Base-by-base conservation (phyloP, 2,888 invertebrate genomes). In the Trisateles emortualis region DNA sequence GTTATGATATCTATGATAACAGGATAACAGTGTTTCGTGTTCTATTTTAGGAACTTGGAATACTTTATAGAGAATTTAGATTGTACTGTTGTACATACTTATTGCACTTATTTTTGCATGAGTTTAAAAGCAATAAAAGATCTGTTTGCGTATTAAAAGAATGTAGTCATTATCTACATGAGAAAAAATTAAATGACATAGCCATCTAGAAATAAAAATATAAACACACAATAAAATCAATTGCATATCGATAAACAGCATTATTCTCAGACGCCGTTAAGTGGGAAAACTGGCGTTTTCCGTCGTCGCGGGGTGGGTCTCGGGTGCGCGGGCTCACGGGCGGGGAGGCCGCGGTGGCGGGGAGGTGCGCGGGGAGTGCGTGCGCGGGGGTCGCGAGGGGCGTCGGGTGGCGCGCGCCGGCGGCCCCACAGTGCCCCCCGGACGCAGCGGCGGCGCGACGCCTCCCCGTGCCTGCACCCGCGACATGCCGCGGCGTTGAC, bases 361-460 rank as follows among this genome's bases (percentile, higher is more conserved):
- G 76, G 74, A 71, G 69, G 64, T 64, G 63, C 52, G 66, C 68
- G 72, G 68, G 72, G 64, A 60, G 60, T 56, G 60, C 68, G 73
- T 70, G 58, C 71, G 68, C 64, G 74, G 76, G 76, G 74, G 72
- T 63, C 60, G 65, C 70, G 63, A 68, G 73, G 67, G 74, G 78
- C 68, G 68, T 64, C 70, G 75, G 75, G 80, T 68, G 78, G 78
- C 78, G 81, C 65, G 64, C 71, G 70, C 63, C 44, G 61, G 70
- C 53, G 71, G 63, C 68, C 72, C 79, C 90, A 26, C 26, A 90
- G 90, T 89, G 86, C 90, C 91, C 90, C 91, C 90, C 88, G 88
- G 88, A 86, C 90, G 86, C 89, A 86, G 88, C 80, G 88, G 87
- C 89, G 91, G 90, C 86, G 87, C 87, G 90, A 90, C 90, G 90